Base-by-base conservation (phyloP, 2,888 invertebrate species). In the Gisinianus flammeolus region DNA sequence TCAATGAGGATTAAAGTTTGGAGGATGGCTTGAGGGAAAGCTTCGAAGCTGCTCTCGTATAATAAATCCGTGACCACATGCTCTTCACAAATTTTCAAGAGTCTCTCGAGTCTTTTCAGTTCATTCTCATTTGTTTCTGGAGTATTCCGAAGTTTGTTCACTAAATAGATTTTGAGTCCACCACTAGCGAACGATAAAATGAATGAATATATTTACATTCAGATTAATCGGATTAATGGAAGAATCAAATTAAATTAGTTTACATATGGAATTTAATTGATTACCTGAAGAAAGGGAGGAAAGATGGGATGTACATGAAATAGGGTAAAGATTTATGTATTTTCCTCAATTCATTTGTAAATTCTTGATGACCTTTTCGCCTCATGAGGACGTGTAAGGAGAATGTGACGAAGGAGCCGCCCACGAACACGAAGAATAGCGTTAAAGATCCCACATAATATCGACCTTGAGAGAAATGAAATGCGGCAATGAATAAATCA, bases 241-340 rank as follows among this genome's bases (percentile, higher is more conserved):
- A 44, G 2, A 28, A 24, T 24, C 4, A 24, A 64, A 64, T 64
- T 64, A 3, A 64, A 58, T 58, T 58, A n/a, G 6, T 67, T 67
- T 67, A 19, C 16, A 19, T 10, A 19, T 67, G 31, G 31, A 35
- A 69, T 69, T 69, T 44, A 22, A 44, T 72, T 52, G 44, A 52
- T 33, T 72, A 58, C 73, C 73, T 74, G 66, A 74, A 74, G 44
- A 74, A 64, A 12, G 73, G 73, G 1, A 74, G 33, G 19, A 74
- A 64, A 19, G 31, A 31, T 2, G 73, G 73, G 33, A 74, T 10
- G 44, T 74, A 66, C 2, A 64, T 74, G 12, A 74, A 10, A 35
- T 62, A 74, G 2, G 35, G 66, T 12, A 74, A 52, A 12, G 33
- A 26, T 19, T 35, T n/a, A 22, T 58, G 31, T 12, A 64, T 28